Evolutionary conservation across 2,797 vertebrate species (phyloP), one percentile per base, ranked within the genome.

Genomic region (Anas georgica): DNA sequence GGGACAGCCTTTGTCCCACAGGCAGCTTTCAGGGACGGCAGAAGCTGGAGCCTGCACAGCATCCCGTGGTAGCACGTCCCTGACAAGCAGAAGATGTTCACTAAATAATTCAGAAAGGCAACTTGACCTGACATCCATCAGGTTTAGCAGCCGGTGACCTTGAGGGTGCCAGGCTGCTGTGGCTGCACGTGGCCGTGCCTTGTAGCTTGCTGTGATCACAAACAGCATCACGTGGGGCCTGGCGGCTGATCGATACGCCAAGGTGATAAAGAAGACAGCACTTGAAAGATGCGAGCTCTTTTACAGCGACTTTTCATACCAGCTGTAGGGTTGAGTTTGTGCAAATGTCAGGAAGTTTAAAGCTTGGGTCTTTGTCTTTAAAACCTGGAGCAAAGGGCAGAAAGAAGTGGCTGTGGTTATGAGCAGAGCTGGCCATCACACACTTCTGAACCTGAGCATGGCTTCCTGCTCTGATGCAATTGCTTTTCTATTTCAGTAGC

Each of bases 81-180:
- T 28, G 59, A 60, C 91, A 31, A 14, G 76, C 64, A 48, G 90
- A 94, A 82, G 50, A 92, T 91, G 93, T 67, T 83, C 60, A 10
- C 88, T 97, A 80, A 97, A 96, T 97, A 96, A 97, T 97, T 96
- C 94, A 97, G 85, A 81, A 73, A 74, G 45, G 83, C 86, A 90
- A 92, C 83, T 93, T 79, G 93, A 95, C 91, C 93, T 94, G 95
- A 89, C 91, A 87, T 91, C 91, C 91, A 63, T 93, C 90, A 60
- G 86, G 91, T 83, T 73, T 80, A 84, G 91, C 87, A 78, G 52
- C 83, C 0, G 2, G 63, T 69, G 95, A 97, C 97, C 97, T 93
- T 31, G 52, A 58, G 86, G 64, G 33, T 14, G 2, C 10, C 31
- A 45, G 52, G 20, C n/a, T 72, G 59, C 73, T 90, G 56, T 66